phyloP scores from a whole-genome alignment of 2,797 vertebrate species.

The Rhincodon typus region DNA sequence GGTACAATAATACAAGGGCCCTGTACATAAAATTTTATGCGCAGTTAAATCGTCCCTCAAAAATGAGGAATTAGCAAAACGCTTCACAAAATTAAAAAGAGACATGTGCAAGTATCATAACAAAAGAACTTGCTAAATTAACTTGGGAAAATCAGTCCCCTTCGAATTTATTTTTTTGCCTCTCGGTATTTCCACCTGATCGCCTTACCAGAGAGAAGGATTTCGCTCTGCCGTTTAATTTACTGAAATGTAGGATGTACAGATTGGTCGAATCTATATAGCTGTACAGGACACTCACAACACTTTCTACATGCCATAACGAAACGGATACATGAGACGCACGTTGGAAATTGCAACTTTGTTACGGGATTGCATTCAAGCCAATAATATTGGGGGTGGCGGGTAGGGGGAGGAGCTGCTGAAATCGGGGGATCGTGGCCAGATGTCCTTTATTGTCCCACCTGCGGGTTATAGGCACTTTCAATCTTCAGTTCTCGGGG shows the following conservation, averaged over 20 bases:
- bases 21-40: background rate
- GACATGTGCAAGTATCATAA: background rate
- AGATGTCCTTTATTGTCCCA: background rate
- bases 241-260: background rate
- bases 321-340: background rate
- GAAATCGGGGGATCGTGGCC: too few species aligned
- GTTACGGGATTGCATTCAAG: background rate
- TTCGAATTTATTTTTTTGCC: background rate
- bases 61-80: background rate
- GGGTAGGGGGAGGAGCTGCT: background rate
- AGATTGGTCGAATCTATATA: background rate
- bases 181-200: background rate
- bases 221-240: background rate
- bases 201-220: background rate
- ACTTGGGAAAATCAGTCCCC: background rate
- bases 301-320: background rate
- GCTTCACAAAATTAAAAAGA: background rate
- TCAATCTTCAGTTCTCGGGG: background rate
- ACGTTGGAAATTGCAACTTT: background rate
- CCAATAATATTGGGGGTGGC: too few species aligned
- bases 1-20: background rate
- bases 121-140: background rate
- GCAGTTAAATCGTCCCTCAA: background rate
- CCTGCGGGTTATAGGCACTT: too few species aligned
- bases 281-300: background rate